These are phyloP conservation scores for Euura lappo DNA, from an alignment of 1,140 invertebrate species.

Conservation along the genomic window DNA sequence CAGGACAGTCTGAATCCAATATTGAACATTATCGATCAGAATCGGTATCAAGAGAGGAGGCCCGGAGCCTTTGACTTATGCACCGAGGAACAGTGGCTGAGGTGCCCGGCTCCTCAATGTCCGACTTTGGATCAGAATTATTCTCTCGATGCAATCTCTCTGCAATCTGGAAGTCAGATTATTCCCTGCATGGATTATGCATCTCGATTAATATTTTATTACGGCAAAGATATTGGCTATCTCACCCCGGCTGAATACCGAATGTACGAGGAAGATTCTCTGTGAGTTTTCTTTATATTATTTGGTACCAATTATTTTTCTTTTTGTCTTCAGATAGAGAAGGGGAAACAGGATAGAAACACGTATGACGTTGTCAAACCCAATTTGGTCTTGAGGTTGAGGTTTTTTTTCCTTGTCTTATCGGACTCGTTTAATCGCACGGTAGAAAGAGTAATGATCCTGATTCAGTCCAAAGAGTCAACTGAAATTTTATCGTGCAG, in stretches of 20 bases:
- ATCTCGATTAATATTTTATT: neutral
- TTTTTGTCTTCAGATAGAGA: too few species aligned
- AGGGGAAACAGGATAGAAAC: too few species aligned
- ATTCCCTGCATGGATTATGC: neutral
- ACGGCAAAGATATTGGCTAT: slow-evolving; percentile 5
- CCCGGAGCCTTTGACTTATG: slow-evolving; percentile 32
- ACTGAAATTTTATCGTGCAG: too few species aligned
- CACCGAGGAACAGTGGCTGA: slow-evolving; percentile 45
- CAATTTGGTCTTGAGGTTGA: too few species aligned
- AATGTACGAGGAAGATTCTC: neutral
- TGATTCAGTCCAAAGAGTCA: too few species aligned
- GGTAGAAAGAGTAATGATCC: too few species aligned
- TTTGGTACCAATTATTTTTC: too few species aligned
- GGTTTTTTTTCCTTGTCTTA: too few species aligned
- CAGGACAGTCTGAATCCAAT: neutral
- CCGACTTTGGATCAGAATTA: slow-evolving; percentile 31
- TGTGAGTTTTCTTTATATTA: neutral
- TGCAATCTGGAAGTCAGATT: neutral
- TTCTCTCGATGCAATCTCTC: neutral
- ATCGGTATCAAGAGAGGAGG: neutral
- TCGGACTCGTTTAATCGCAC: too few species aligned
- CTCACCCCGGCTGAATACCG: slow-evolving; percentile 5
- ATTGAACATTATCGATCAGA: neutral
- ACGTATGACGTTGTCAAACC: too few species aligned
- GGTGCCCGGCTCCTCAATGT: slow-evolving; percentile 40